These are phyloP conservation scores for Halichoeres trimaculatus DNA, from an alignment of 2,113 vertebrate genomes.

Conservation along the genomic window DNA sequence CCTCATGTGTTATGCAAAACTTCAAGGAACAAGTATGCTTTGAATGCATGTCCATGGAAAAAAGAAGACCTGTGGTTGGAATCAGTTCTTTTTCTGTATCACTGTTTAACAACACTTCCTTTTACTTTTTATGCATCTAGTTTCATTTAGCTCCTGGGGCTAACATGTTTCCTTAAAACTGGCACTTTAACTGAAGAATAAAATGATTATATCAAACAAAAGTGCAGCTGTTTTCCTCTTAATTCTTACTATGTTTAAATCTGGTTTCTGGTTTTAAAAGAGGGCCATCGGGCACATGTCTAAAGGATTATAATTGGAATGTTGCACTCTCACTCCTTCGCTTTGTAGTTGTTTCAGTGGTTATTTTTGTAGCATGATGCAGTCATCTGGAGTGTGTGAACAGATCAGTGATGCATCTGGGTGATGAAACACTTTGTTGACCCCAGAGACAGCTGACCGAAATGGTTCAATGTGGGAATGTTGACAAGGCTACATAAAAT, in stretches of 20 bases:
- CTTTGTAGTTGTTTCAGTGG: constrained; percentile 14
- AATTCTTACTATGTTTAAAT: constrained; percentile 10
- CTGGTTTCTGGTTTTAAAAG: constrained; percentile 7
- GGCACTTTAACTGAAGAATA: constrained; percentile 7
- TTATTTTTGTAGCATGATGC: constrained; percentile 17
- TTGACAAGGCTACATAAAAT: constrained; percentile 39
- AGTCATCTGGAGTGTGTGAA: constrained; percentile 27
- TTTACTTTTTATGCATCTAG: background rate
- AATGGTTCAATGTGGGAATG: constrained; percentile 29
- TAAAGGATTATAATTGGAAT: constrained; percentile 18
- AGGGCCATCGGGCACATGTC: background rate
- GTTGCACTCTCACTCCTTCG: constrained; percentile 1
- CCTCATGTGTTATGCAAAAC: too few relatives aligned
- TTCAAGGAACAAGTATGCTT: constrained; percentile 11
- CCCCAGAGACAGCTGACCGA: constrained; percentile 2
- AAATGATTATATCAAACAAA: constrained; percentile 20
- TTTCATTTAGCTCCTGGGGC: background rate
- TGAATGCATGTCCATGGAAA: constrained; percentile 2
- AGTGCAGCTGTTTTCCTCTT: constrained; percentile 3
- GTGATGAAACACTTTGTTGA: constrained; percentile 16
- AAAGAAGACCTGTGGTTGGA: constrained; percentile 5
- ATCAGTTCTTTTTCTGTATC: background rate
- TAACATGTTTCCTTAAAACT: background rate
- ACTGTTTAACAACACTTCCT: background rate
- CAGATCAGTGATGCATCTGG: constrained; percentile 3